Percentiles rank a stretch among this genome's conserved stretches.
Evolutionary conservation across 2,113 vertebrate species (phyloP).

Genomic region (Cyphomyrus discorhynchus): DNA sequence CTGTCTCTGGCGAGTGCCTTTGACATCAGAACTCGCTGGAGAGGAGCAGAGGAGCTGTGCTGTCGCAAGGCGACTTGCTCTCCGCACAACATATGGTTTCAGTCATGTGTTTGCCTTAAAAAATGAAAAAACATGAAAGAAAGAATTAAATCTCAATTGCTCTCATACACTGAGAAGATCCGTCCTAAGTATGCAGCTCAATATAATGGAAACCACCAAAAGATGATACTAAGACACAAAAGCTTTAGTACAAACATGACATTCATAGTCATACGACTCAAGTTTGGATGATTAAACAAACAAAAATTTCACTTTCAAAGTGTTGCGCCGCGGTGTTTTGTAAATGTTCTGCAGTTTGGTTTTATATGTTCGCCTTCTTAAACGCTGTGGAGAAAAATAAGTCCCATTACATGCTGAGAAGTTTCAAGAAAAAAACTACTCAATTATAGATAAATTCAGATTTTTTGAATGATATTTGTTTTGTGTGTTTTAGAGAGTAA

Average conservation of each 20-base stretch:
- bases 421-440: background rate
- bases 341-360: background rate
- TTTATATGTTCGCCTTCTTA: background rate
- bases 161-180: slow-evolving; percentile 12
- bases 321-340: background rate
- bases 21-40: slow-evolving; percentile 43
- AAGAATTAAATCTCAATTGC: background rate
- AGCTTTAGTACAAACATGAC: background rate
- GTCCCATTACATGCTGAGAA: background rate
- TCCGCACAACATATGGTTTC: slow-evolving; percentile 50
- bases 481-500: background rate
- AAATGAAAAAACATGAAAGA: slow-evolving; percentile 1
- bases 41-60: slow-evolving; percentile 23
- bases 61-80: slow-evolving; percentile 52
- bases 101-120: slow-evolving; percentile 42
- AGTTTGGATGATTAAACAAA: slow-evolving; percentile 9
- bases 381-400: background rate
- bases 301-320: background rate
- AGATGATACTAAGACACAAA: background rate
- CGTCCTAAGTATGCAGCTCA: slow-evolving; percentile 27
- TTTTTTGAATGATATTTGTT: background rate
- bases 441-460: background rate
- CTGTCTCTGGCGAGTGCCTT: slow-evolving; percentile 44
- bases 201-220: background rate
- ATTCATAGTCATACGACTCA: background rate